A percentile compares a stretch with the other conserved stretches of the same genome.
These are phyloP conservation scores for Paradoxurus hermaphroditus DNA, from an alignment of 2,113 vertebrate species.

Conservation along the genomic window DNA sequence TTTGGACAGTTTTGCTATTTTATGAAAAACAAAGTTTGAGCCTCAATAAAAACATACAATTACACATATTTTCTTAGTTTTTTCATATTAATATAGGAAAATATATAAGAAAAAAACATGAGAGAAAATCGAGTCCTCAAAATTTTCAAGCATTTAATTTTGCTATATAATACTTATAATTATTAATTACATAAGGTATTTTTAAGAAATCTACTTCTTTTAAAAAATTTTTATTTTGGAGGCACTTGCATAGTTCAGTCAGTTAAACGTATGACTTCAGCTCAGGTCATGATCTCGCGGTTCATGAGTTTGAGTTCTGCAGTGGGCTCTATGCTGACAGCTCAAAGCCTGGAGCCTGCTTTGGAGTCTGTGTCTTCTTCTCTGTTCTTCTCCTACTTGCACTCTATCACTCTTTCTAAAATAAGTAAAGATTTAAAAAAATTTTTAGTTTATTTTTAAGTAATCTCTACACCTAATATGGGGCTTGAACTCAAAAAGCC, in stretches of 20 bases:
- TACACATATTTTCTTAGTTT: not conserved
- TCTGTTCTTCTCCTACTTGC: no score
- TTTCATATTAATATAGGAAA: slow-evolving; percentile 9
- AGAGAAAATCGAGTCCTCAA: not conserved
- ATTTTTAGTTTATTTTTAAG: not conserved
- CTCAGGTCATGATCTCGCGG: no score
- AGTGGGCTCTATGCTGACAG: no score
- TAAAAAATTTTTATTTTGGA: not conserved
- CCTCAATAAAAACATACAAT: not conserved
- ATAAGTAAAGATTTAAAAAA: not conserved
- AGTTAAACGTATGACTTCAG: no score
- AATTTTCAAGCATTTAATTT: slow-evolving; percentile 14
- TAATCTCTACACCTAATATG: not conserved
- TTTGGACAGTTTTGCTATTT: slow-evolving; percentile 36
- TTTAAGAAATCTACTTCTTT: not conserved
- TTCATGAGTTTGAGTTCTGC: no score
- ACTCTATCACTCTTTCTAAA: no score
- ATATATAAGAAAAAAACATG: not conserved
- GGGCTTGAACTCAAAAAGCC: not conserved
- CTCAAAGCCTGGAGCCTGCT: no score
- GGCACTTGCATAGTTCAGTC: no score
- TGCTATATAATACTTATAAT: not conserved
- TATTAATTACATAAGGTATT: not conserved
- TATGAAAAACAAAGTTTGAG: slow-evolving; percentile 19
- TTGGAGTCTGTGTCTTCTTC: no score